phyloP scores from a whole-genome alignment of 2,113 vertebrate species.

The Chascanopsetta lugubris region DNA sequence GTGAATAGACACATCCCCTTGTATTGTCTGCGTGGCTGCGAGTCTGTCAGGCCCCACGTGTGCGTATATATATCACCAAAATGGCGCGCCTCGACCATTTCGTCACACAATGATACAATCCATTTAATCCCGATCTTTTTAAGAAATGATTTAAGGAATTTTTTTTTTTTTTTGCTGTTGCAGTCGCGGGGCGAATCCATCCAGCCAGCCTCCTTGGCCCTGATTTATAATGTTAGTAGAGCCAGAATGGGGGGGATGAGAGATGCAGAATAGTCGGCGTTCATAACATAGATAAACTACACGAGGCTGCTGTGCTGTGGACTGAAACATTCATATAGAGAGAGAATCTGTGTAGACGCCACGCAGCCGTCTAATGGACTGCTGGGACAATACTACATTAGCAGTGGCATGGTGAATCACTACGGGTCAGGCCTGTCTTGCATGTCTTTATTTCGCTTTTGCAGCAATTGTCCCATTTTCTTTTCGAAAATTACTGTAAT shows the following conservation, averaged over 20 bases:
- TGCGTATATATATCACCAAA: slow-evolving; percentile 77
- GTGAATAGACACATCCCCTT: slow-evolving; percentile 74
- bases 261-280: slow-evolving; percentile 79
- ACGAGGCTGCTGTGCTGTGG: slow-evolving; percentile 69
- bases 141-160: slow-evolving; percentile 80
- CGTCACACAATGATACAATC: slow-evolving; percentile 83
- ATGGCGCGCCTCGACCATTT: slow-evolving; percentile 74
- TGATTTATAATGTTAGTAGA: slow-evolving; percentile 83
- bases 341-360: slow-evolving; percentile 69
- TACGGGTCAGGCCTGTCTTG: slow-evolving; percentile 47
- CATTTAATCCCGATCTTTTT: slow-evolving; percentile 83
- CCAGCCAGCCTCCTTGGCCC: slow-evolving; percentile 54
- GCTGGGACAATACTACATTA: slow-evolving; percentile 52
- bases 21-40: slow-evolving; percentile 64
- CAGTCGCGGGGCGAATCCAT: slow-evolving; percentile 74
- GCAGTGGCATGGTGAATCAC: slow-evolving; percentile 51
- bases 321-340: slow-evolving; percentile 78
- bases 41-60: slow-evolving; percentile 61
- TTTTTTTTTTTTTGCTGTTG: slow-evolving; percentile 48
- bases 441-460: slow-evolving; percentile 29
- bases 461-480: slow-evolving; percentile 40
- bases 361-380: slow-evolving; percentile 66
- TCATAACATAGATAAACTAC: slow-evolving; percentile 80
- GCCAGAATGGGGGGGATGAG: slow-evolving; percentile 72
- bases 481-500: no score